Evolutionary conservation across 2,113 vertebrate genomes (phyloP).

Genomic region (Cyphomyrus discorhynchus): DNA sequence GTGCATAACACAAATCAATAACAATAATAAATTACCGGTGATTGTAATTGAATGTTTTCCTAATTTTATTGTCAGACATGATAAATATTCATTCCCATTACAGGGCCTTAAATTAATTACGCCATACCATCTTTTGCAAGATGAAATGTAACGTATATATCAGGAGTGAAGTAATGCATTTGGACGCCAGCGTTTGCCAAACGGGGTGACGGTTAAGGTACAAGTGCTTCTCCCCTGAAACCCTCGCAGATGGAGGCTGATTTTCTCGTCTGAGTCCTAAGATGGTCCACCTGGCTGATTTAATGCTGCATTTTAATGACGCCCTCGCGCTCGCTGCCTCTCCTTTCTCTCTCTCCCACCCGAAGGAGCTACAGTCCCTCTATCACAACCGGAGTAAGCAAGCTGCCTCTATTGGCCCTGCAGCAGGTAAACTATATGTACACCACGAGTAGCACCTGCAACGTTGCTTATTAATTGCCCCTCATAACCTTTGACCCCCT

Average conservation of each 20-base stretch:
- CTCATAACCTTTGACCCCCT: neutral
- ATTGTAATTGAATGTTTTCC: slow-evolving; percentile 76
- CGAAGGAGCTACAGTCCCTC: neutral
- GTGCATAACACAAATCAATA: slow-evolving; percentile 71
- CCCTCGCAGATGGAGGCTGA: slow-evolving; percentile 31
- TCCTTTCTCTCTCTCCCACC: neutral
- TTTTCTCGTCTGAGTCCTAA: slow-evolving; percentile 31
- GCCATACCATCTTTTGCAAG: slow-evolving; percentile 61
- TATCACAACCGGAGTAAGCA: neutral
- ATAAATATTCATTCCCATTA: slow-evolving; percentile 77
- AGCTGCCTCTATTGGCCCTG: neutral
- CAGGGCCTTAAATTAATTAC: slow-evolving; percentile 75
- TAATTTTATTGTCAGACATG: slow-evolving; percentile 75
- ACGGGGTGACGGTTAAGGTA: slow-evolving; percentile 60
- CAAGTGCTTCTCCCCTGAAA: slow-evolving; percentile 43
- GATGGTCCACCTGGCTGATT: slow-evolving; percentile 36
- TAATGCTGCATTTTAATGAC: slow-evolving; percentile 30
- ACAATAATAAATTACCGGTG: slow-evolving; percentile 71
- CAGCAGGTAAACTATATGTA: neutral
- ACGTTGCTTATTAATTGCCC: neutral
- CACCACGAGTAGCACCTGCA: neutral
- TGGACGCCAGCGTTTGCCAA: slow-evolving; percentile 34
- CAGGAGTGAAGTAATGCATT: slow-evolving; percentile 67
- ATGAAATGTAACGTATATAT: slow-evolving; percentile 53
- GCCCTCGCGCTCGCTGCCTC: neutral